Base-by-base conservation (phyloP, 2,113 vertebrate genomes). In the Damaliscus lunatus region DNA sequence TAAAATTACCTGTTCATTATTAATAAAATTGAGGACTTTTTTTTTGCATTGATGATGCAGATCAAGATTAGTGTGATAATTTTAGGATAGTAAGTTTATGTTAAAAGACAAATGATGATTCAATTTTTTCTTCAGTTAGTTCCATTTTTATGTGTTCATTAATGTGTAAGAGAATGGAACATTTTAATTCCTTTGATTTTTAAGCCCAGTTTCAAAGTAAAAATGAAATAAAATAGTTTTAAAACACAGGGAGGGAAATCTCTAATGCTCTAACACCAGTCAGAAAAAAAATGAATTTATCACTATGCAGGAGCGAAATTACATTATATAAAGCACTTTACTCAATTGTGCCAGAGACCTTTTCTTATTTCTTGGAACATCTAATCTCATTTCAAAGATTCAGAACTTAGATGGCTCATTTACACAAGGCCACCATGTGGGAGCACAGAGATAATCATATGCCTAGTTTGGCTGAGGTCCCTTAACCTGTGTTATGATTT, bases 201-300 rank as follows among this genome's bases (percentile, higher is more conserved):
- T 83, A 94, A 95, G 81, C 2, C 29, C 81, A 9, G 36, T 82
- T 55, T 88, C 50, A 7, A 90, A 0, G 57, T 4, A 3, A 97
- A 96, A 96, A 80, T 53, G 85, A 94, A 91, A 78, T 48, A 62
- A 96, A 96, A 92, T 13, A 62, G 36, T 91, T 92, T 89, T 17
- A n/a, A 40, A 67, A 92, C 43, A 29, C 57, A 27, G n/a, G 7
- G 59, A 7, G 11, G 4, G 31, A 91, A 95, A 48, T 82, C 14
- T 82, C 5, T 23, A 96, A 53, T 29, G 0, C 5, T 17, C 57
- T 93, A 83, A 33, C 2, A 80, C 14, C 80, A 94, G 48, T 27
- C 33, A 83, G 55, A 36, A 82, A 46, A 31, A 92, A 60, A 10
- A 95, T 62, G 78, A 48, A 95, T 15, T 46, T 81, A 31, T 6